Percentiles rank a stretch among this genome's conserved stretches.
These are phyloP conservation scores for Oreocharis arfaki DNA, from an alignment of 2,113 vertebrate species.

Conservation along the genomic window DNA sequence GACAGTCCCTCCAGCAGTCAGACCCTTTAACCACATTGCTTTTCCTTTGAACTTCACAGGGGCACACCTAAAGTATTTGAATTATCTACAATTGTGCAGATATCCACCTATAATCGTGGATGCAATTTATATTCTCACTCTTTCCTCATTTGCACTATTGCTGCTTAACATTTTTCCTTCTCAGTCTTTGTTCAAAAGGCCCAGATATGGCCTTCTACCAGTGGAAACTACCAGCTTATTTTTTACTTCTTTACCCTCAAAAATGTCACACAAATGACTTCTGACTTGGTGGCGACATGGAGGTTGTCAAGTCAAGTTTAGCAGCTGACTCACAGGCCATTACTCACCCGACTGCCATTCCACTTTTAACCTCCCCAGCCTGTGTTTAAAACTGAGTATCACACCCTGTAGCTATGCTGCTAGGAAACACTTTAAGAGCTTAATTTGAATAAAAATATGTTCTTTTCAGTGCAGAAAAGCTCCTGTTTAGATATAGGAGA, in stretches of 20 bases:
- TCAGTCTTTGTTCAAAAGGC: not conserved
- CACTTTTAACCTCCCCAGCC: conserved; percentile 26
- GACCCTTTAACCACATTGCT: not conserved
- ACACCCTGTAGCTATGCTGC: not conserved
- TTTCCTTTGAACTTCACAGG: not conserved
- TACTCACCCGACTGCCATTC: conserved; percentile 4
- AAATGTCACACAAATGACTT: not conserved
- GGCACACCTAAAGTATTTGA: not conserved
- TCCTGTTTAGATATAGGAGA: not conserved
- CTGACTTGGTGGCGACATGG: not conserved
- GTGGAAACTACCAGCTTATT: not conserved
- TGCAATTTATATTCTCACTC: not conserved
- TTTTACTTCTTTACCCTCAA: conserved; percentile 19
- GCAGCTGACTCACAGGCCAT: conserved; percentile 27
- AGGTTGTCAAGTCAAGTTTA: conserved; percentile 35
- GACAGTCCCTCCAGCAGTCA: not conserved
- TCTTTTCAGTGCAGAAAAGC: not conserved
- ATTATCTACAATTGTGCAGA: not conserved
- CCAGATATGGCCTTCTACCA: not conserved
- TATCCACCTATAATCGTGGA: not conserved
- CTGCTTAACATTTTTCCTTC: not conserved
- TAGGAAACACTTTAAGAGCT: not conserved
- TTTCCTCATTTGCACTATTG: not conserved
- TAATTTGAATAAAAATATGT: not conserved
- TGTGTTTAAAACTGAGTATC: not conserved